A percentile compares a stretch with the other conserved stretches of the same genome.
Conservation (phyloP, 2,888 invertebrate genomes). For the Stenolophus ochropezus region DNA sequence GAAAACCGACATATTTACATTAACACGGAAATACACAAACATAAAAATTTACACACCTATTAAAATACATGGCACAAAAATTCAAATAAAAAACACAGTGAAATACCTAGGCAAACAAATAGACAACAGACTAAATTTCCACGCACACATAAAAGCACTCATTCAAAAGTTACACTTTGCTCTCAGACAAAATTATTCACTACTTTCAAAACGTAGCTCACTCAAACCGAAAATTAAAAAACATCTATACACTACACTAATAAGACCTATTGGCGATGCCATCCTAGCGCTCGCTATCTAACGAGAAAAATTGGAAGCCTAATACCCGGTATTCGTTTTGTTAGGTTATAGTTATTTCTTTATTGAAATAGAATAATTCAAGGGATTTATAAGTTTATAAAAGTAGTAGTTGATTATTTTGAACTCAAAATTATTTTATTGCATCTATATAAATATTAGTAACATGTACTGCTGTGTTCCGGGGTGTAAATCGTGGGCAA, state of each 20-base stretch:
- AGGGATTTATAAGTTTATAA: too few species aligned
- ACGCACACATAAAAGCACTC: background rate
- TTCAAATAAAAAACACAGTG: background rate
- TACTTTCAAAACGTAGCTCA: background rate
- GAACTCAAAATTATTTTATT: too few species aligned
- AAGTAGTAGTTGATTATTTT: too few species aligned
- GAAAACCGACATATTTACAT: background rate
- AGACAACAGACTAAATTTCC: background rate
- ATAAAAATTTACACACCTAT: background rate
- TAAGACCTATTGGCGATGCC: too few species aligned
- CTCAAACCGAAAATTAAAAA: background rate
- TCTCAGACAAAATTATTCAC: background rate
- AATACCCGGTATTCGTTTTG: too few species aligned
- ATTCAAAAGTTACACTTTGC: background rate
- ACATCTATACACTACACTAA: background rate
- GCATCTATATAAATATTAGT: too few species aligned
- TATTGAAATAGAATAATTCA: too few species aligned
- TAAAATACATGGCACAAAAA: background rate
- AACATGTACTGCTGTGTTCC: too few species aligned
- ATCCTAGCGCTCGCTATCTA: too few species aligned
- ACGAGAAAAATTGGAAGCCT: too few species aligned
- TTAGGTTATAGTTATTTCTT: too few species aligned
- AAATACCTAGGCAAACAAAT: background rate
- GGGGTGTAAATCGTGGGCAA: too few species aligned
- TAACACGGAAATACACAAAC: background rate